Base-by-base conservation (phyloP, 2,113 vertebrate genomes). In the Pantherophis guttatus region DNA sequence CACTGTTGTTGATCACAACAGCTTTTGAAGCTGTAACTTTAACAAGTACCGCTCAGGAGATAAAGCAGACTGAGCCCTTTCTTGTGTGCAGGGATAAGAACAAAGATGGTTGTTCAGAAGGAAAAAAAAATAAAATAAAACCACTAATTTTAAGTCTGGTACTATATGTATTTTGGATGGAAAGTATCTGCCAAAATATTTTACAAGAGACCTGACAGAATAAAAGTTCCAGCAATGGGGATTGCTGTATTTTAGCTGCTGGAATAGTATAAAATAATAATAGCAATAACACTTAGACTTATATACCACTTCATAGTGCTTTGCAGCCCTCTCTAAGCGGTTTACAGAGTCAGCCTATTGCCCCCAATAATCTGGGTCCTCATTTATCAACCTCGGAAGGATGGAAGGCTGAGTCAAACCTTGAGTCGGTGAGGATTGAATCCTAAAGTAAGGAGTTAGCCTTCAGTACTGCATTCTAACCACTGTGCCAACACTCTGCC, bases 91-190 rank as follows among this genome's bases (percentile, higher is more conserved):
- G 15, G 11, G 57, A 91, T 48, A 70, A 54, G 90, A 92, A 39
- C 23, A 21, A 91, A 59, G 57, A 12, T 39, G 87, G 2, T 26
- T 62, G 54, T 26, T 21, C 85, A 17, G 58, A 81, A 86, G 24
- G 23, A 92, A 90, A 15, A 48, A 15, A 17, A 90, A 93, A 90
- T 23, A 57, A 65, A 95, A 1, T 3, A 75, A 87, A 93, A 4
- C 59, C 52, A 19, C n/a, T 93, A 8, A 90, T 94, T 94, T 87
- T 0, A 92, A 91, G 55, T 90, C 50, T 91, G 15, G 17, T 93
- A 59, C 8, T 58, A 2, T 24, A 88, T 93, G 44, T 91, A 92
- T 93, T 15, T 86, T 88, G 89, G 90, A 44, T 26, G 87, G 54
- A 11, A 92, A 13, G 15, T 81, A 87, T 88, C 91, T 59, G 75